Base-by-base conservation (phyloP, 1,140 invertebrate genomes). In the Hetaerina americana region DNA sequence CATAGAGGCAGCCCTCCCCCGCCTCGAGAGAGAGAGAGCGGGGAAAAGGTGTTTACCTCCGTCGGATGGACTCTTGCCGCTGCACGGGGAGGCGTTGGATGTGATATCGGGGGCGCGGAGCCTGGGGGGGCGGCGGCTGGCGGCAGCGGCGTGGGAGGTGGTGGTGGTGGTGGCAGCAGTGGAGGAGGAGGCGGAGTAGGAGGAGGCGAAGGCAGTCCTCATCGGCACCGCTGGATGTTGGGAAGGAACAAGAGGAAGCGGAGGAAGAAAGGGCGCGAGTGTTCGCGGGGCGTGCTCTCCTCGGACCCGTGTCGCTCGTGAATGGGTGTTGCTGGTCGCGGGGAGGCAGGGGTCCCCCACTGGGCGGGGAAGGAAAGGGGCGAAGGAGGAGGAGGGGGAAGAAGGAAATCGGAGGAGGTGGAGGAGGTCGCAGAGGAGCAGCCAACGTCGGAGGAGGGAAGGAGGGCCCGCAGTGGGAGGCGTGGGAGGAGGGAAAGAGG, bases 211-310 rank as follows among this genome's bases (percentile, higher is more conserved):
- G 27, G 22, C 27, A 66, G 72, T 66, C 66, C 66, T 28, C n/a
- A n/a, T n/a, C 31, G 66, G 40, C 26, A 71, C 68, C 68, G 72
- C 40, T 57, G 40, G 40, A 57, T 57, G 40, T 57, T 57, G 40
- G 40, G 40, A 18, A 12, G 40, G 40, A 57, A 57, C 40, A 57
- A 57, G 40, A 57, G 22, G 40, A n/a, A n/a, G n/a, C 15, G 40
- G 40, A 57, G 40, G 40, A 57, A 57, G 40, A 57, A 57, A 57
- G 40, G 40, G 22, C 40, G 40, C 10, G 40, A n/a, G 15, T 12
- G 40, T n/a, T 18, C 22, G 22, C 15, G 40, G 40, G 40, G 40
- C 40, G 40, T 57, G 40, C 15, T 12, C 22, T 57, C 40, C 15
- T 57, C 40, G 40, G 22, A 57, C 15, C 40, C 40, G 40, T 57